Conservation (phyloP, 2,888 invertebrate species). For the Glyphotaelius pellucidus region DNA sequence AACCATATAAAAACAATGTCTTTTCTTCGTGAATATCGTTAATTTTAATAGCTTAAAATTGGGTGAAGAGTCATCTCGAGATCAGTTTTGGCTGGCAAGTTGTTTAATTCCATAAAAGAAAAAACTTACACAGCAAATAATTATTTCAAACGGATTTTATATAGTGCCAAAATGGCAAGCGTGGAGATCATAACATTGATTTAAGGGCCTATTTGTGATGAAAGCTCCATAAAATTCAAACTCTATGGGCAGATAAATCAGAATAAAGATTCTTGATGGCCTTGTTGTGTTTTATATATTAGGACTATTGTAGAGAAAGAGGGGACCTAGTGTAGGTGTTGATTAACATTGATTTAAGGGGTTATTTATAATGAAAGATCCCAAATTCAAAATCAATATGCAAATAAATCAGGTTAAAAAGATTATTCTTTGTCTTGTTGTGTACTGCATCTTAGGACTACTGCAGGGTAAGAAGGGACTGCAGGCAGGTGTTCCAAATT, state of each 20-base stretch:
- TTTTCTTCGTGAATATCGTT: no score
- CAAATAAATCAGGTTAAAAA: background rate
- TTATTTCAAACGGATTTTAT: background rate
- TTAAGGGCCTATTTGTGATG: background rate
- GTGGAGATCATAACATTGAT: background rate
- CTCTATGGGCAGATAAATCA: background rate
- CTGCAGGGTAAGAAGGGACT: no score
- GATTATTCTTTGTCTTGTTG: no score
- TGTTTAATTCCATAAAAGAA: background rate
- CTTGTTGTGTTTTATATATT: no score
- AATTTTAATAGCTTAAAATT: background rate
- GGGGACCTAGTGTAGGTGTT: no score
- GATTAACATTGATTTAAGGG: background rate
- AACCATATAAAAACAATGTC: no score
- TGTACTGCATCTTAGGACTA: no score
- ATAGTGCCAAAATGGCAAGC: background rate
- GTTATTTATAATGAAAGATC: background rate
- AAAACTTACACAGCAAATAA: background rate
- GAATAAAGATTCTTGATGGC: no score
- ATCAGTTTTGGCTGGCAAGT: no score
- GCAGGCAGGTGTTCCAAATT: no score
- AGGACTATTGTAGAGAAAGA: no score
- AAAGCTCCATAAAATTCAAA: background rate
- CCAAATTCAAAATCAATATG: background rate
- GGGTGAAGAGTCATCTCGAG: background rate